phyloP scores from a whole-genome alignment of 2,888 invertebrate genomes.

The Lasioglossum vierecki region DNA sequence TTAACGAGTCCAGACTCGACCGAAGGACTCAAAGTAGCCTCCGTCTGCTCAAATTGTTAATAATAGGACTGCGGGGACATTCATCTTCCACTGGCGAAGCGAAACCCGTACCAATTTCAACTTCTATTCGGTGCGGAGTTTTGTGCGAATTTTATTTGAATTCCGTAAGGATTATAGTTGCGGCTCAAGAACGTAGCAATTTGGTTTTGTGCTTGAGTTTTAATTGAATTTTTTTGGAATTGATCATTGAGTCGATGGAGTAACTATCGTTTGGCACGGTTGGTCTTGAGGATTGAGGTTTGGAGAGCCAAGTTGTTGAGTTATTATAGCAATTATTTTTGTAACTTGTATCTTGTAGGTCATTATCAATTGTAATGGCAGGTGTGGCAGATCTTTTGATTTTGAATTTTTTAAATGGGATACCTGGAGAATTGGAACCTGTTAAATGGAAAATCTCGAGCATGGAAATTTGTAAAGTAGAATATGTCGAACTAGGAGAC shows the following conservation, averaged over 20 bases:
- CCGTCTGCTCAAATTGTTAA: not conserved
- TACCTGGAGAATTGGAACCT: no score
- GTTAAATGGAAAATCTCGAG: not conserved
- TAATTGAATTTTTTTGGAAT: not conserved
- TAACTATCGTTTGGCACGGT: not conserved
- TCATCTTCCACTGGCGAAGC: not conserved
- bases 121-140: not conserved
- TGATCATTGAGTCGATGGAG: not conserved
- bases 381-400: no score
- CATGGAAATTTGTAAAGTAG: not conserved
- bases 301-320: not conserved
- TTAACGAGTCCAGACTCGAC: not conserved
- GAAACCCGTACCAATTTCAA: not conserved
- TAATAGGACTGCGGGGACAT: not conserved
- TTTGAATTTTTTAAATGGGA: no score
- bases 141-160: not conserved
- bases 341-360: not conserved
- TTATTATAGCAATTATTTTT: not conserved
- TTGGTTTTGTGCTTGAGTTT: not conserved
- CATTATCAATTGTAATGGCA: no score
- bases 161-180: not conserved
- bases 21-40: slow-evolving; percentile 1
- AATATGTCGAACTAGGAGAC: no score
- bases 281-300: not conserved
- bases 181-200: not conserved